Conservation (phyloP, 2,113 vertebrate genomes). For the Prionailurus viverrinus region DNA sequence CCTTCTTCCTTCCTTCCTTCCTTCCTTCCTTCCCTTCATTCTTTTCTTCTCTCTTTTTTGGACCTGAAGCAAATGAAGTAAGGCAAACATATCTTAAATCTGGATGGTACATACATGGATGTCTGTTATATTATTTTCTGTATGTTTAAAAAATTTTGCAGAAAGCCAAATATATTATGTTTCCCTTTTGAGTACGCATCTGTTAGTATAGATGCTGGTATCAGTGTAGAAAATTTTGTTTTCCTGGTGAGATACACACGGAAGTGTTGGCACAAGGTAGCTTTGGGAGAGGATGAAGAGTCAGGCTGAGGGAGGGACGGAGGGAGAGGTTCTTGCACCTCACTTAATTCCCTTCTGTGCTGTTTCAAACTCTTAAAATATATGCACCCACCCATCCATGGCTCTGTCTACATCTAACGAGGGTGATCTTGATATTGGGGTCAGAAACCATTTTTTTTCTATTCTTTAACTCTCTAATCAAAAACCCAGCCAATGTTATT, state of each 20-base stretch:
- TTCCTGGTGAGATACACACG: conserved; percentile 76
- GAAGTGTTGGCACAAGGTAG: conserved; percentile 57
- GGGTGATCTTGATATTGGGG: background rate
- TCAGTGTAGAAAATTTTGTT: conserved; percentile 65
- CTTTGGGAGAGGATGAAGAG: conserved; percentile 59
- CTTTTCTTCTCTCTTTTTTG: background rate
- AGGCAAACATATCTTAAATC: conserved; percentile 63
- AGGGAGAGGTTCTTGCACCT: background rate
- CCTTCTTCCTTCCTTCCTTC: too few species aligned
- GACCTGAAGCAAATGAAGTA: conserved; percentile 55
- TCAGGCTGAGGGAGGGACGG: background rate
- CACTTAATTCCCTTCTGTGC: background rate
- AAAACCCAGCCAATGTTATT: background rate
- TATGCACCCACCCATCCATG: background rate
- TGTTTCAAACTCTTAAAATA: background rate
- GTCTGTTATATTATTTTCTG: conserved; percentile 71
- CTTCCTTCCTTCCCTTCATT: accelerated
- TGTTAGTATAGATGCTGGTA: conserved; percentile 58
- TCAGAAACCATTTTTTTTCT: background rate
- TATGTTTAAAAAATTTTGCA: conserved; percentile 67
- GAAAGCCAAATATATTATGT: conserved; percentile 71
- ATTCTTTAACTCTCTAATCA: background rate
- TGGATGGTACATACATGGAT: conserved; percentile 45
- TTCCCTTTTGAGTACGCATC: conserved; percentile 78
- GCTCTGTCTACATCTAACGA: accelerated